Conservation (phyloP, 2,113 vertebrate genomes). For the Lagopus muta region DNA sequence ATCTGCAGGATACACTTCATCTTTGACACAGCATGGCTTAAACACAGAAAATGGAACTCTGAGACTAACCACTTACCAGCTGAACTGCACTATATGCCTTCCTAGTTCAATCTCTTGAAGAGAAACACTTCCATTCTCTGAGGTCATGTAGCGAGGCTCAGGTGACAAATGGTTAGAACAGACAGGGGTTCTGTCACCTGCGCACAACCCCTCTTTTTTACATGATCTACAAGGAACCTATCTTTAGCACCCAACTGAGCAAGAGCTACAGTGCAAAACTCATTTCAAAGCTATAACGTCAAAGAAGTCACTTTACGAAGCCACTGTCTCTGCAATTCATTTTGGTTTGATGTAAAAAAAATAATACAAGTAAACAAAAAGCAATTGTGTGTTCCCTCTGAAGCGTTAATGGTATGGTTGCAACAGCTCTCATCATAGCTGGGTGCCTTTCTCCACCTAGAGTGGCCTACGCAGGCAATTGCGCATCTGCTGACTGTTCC, state of each 20-base stretch:
- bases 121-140: neutral
- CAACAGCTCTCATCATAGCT: neutral
- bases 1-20: neutral
- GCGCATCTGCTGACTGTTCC: neutral
- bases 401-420: neutral
- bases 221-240: neutral
- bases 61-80: neutral
- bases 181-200: neutral
- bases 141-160: neutral
- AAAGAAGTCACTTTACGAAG: neutral
- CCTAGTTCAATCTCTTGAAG: neutral
- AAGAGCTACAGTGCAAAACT: neutral
- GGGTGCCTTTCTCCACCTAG: neutral
- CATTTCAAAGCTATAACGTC: neutral
- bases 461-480: neutral
- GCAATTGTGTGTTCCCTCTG: neutral
- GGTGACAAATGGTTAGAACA: neutral
- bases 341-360: neutral
- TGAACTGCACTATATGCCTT: neutral
- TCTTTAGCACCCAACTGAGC: neutral
- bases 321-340: neutral
- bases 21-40: neutral
- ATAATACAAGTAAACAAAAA: neutral
- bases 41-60: neutral
- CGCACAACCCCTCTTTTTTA: neutral